Base-by-base conservation (phyloP, 2,797 vertebrate species). In the Vespertilio murinus region DNA sequence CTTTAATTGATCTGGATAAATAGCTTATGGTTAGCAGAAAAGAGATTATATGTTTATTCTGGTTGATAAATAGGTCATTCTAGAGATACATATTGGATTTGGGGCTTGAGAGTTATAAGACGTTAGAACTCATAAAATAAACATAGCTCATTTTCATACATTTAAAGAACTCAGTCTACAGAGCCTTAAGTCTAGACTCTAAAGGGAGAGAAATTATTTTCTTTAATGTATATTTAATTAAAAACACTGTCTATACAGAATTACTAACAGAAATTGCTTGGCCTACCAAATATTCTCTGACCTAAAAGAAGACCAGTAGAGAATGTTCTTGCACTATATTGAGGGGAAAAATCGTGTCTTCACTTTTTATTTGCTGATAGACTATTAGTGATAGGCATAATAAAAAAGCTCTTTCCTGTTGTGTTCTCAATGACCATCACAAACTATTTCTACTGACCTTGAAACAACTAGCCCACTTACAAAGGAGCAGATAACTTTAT, bases 181-280 rank as follows among this genome's bases (percentile, higher is more conserved):
- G 56, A 93, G 87, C 30, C 88, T 91, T 96, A 91, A 96, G 85
- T 95, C 89, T 96, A 94, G 87, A 91, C 79, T 96, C 84, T n/a
- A 69, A 97, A 96, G 97, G 93, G 87, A 97, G 94, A 49, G 92
- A 97, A 95, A 97, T 94, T 0, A 97, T 98, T 98, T 97, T 94
- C 94, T 95, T 96, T 91, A 94, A 96, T 97, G 93, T 95, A 96
- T 96, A 96, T 97, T 97, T 97, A 97, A 98, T 97, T 98, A 97
- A 96, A 61, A 96, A 96, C 97, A 96, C 71, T 86, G 12, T 93
- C 91, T 94, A 96, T 94, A 90, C 25, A 97, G 78, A 97, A 96
- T 95, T 96, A 61, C 38, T 97, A 96, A 96, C 95, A 92, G 96
- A 97, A 82, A 96, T 97, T 59, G 20, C 69, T 88, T 95, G 82